Percentiles rank a stretch among this genome's conserved stretches.
Conservation (phyloP, 2,888 invertebrate genomes). For the Patella pellucida region DNA sequence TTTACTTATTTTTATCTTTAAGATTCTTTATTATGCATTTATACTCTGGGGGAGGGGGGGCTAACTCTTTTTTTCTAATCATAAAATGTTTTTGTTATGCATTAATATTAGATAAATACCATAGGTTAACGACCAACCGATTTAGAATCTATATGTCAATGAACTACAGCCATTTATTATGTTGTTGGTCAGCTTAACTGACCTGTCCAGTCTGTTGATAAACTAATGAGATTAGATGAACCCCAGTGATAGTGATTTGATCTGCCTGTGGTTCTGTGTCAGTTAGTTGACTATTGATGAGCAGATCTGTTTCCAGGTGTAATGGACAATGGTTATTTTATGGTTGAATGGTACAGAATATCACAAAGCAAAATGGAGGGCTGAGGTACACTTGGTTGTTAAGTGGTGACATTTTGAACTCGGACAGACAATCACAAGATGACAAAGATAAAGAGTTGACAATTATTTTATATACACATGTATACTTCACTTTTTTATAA, state of each 20-base stretch:
- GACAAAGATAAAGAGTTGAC: neutral
- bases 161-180: too few species aligned
- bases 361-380: neutral
- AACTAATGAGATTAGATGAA: conserved; percentile 7
- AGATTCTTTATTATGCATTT: too few species aligned
- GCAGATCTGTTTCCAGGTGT: conserved; percentile 6
- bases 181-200: too few species aligned
- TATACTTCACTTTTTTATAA: neutral
- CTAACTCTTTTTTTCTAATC: too few species aligned
- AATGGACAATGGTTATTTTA: conserved; percentile 10
- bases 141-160: too few species aligned
- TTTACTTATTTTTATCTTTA: too few species aligned
- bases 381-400: neutral
- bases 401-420: conserved; percentile 11
- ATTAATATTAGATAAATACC: too few species aligned
- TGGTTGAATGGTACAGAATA: neutral
- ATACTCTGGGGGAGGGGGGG: too few species aligned
- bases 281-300: neutral
- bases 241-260: conserved; percentile 3
- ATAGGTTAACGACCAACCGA: too few species aligned
- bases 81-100: too few species aligned
- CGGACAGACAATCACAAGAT: neutral
- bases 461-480: conserved; percentile 3
- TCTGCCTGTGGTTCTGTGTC: neutral
- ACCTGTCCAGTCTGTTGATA: neutral